Base-by-base conservation (phyloP, 2,888 invertebrate genomes). In the Melipona beecheii region DNA sequence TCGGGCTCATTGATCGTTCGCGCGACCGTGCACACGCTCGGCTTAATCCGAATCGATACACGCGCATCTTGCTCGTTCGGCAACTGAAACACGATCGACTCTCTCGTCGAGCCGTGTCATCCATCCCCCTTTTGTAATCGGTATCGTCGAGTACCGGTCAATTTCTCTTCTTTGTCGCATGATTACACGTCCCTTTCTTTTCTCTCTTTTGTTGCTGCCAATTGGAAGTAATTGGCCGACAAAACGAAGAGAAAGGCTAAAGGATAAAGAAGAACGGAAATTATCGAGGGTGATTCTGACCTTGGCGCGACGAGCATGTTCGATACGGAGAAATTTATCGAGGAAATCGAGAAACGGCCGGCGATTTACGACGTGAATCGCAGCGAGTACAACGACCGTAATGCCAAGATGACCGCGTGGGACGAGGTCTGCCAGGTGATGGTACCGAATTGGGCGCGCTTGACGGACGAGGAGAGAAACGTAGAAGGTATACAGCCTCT, bases 241-340 rank as follows among this genome's bases (percentile, higher is more conserved):
- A 62, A 52, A 6, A 6, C 21, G 31, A 21, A n/a, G 56, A 56
- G 15, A 36, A 54, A 9, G 19, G 17, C 4, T 21, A 62, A 49
- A 19, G 49, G 17, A 54, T 4, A 49, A 50, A 17, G 24, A 2
- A n/a, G 24, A 2, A n/a, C 19, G 58, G 19, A 31, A 21, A 50
- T 27, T n/a, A 11, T 11, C 13, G 19, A 68, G 64, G 81, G 71
- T 78, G 27, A 31, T 31, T 65, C 15, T 58, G 27, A 43, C 36
- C 17, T 27, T 24, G 13, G 1, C 50, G 36, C 43, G 31, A 24
- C 52, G 19, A 15, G 6, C 3, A 91, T 92, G 92, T 92, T 94
- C 83, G 93, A 94, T 79, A 93, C 93, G 65, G 92, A 92, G 58
- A 91, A 89, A 77, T 93, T 94, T 83, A 94, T 94, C 84, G 83